Base-by-base conservation (phyloP, 2,888 invertebrate species). In the Clepsis dumicolana region DNA sequence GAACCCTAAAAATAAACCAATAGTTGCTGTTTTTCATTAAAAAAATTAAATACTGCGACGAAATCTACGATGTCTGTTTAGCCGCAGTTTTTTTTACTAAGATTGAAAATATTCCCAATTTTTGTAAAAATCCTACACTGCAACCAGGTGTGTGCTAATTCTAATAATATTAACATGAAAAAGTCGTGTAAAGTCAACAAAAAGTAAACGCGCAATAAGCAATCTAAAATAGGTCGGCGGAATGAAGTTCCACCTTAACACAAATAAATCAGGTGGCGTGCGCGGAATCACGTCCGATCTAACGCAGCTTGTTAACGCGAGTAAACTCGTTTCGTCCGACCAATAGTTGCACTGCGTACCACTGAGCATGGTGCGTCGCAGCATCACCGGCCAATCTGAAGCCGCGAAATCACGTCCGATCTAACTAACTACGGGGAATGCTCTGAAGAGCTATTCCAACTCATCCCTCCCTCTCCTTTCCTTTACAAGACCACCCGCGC, bases 181-280 rank as follows among this genome's bases (percentile, higher is more conserved):
- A 48, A 3, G 21, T 48, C 21, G 21, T 2, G 48, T 48, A 48
- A 1, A 10, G 52, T 25, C 52, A 25, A 25, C 52, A 52, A 52
- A 71, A 70, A 62, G 63, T 41, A 56, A 71, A 64, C 71, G 70
- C 69, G 72, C 71, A 71, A 60, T 67, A 72, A 65, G 67, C 72
- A 63, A 67, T 59, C 70, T 70, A 65, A 71, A 74, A 73, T 75
- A 71, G 72, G 64, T 71, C 64, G 64, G 56, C 70, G 68, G 68
- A 84, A 81, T 80, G 77, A 81, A 84, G 82, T 82, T 80, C 75
- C 76, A 78, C 74, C 78, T 73, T 73, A 82, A 81, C 74, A 75
- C 82, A 87, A 87, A 87, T 88, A 88, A 88, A 88, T 88, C 86
- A 87, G 83, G 71, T 86, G 77, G 86, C 88, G 88, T 88, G 87